These are phyloP conservation scores for Scaptomyza polygonia DNA, from an alignment of 2,888 invertebrate genomes.

Conservation along the genomic window DNA sequence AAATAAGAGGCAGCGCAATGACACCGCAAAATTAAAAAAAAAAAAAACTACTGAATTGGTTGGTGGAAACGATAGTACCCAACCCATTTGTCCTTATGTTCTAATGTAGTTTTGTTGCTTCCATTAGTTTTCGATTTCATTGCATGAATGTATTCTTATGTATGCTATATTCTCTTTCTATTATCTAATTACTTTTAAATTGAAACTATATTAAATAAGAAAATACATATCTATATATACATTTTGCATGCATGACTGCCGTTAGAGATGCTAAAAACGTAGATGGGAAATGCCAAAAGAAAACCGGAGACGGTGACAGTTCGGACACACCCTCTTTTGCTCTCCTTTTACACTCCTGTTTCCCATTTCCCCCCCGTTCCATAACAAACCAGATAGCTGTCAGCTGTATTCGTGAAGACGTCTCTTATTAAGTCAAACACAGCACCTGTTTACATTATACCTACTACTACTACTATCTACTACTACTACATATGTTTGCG, in stretches of 20 bases:
- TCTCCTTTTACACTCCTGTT: not conserved
- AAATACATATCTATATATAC: slow-evolving; percentile 12
- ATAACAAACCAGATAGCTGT: too few species aligned
- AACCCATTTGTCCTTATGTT: not conserved
- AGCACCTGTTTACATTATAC: slow-evolving; percentile 30
- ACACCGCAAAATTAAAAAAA: slow-evolving; percentile 12
- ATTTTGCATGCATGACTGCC: slow-evolving; percentile 52
- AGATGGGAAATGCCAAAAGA: slow-evolving; percentile 26
- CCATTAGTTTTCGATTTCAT: slow-evolving; percentile 10
- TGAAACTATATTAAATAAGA: slow-evolving; percentile 12
- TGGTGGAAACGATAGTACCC: not conserved
- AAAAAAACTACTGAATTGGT: slow-evolving; percentile 16
- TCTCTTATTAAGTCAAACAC: slow-evolving; percentile 23
- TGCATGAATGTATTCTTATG: slow-evolving; percentile 10
- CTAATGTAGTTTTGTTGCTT: slow-evolving; percentile 40
- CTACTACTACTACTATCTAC: slow-evolving; percentile 1
- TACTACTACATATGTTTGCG: slow-evolving; percentile 41
- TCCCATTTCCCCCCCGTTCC: not conserved
- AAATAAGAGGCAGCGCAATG: slow-evolving; percentile 2
- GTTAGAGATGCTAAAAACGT: slow-evolving; percentile 41
- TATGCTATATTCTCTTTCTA: slow-evolving; percentile 1
- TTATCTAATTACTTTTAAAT: slow-evolving; percentile 9
- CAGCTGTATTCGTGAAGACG: slow-evolving; percentile 42
- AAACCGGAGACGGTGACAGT: slow-evolving; percentile 26
- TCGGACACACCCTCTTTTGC: slow-evolving; percentile 4